Conservation (phyloP, 2,888 invertebrate genomes). For the Ernsta delagoae region DNA sequence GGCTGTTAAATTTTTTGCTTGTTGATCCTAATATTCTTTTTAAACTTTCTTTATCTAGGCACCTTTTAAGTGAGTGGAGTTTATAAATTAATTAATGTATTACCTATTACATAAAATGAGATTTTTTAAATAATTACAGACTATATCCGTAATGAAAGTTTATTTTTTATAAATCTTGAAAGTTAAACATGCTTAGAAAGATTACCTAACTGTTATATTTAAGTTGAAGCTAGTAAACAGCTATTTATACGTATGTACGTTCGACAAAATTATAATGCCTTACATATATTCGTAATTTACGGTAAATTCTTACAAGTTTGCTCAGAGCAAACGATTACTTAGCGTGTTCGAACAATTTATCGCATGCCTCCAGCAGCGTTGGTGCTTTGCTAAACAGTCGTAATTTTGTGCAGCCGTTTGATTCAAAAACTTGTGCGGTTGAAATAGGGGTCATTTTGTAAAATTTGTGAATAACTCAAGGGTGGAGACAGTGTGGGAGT, state of each 20-base stretch:
- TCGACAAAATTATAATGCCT: conserved; percentile 9
- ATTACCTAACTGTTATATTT: not conserved
- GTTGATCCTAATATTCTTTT: not conserved
- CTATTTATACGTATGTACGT: not conserved
- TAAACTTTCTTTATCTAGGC: not conserved
- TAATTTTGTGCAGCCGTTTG: conserved; percentile 11
- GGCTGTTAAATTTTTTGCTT: not conserved
- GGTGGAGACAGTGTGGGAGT: conserved; percentile 4
- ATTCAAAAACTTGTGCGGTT: conserved; percentile 5
- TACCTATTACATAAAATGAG: too few relatives aligned
- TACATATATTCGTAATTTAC: conserved; percentile 3
- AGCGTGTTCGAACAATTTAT: conserved; percentile 29
- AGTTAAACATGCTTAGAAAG: not conserved
- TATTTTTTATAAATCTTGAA: not conserved
- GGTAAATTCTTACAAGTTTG: conserved; percentile 19
- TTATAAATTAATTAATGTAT: too few relatives aligned
- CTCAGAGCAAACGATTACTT: conserved; percentile 29
- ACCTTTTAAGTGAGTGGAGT: too few relatives aligned
- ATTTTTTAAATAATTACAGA: too few relatives aligned
- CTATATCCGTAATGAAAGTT: not conserved
- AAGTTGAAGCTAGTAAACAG: not conserved
- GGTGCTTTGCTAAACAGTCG: conserved; percentile 15
- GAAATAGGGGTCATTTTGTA: not conserved
- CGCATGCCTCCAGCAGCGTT: conserved; percentile 15
- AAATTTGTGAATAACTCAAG: not conserved